These are phyloP conservation scores for Platycnemis pennipes DNA, from an alignment of 2,888 invertebrate species.

Conservation along the genomic window DNA sequence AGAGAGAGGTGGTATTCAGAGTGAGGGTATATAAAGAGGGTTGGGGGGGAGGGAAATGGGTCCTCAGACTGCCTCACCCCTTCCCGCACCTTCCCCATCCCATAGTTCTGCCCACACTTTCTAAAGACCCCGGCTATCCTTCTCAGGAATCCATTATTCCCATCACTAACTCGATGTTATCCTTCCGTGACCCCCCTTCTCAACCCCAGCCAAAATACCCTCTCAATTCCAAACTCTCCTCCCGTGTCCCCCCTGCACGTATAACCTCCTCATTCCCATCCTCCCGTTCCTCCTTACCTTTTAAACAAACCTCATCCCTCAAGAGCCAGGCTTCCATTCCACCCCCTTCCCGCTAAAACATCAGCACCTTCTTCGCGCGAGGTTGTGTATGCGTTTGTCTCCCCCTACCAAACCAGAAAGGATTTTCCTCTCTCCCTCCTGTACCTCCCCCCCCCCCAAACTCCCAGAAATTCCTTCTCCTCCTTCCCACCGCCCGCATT, in stretches of 20 bases:
- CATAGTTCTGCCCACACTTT: not conserved
- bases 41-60: not conserved
- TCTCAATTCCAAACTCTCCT: not conserved
- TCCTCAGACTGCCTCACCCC: not conserved
- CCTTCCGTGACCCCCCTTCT: slow-evolving; percentile 9
- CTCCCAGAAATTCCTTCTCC: not conserved
- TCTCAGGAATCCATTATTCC: slow-evolving; percentile 44
- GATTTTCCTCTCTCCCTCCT: no score
- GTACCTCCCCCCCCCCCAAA: not conserved
- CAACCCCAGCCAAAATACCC: not conserved
- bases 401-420: no score
- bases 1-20: not conserved
- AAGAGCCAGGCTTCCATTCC: not conserved
- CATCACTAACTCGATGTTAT: slow-evolving; percentile 28
- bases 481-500: not conserved
- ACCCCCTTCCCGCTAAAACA: not conserved
- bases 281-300: not conserved
- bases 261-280: not conserved
- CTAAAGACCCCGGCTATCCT: not conserved
- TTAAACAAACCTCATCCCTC: slow-evolving; percentile 1
- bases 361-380: not conserved
- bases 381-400: not conserved
- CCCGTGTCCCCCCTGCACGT: not conserved
- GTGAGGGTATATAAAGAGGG: not conserved
- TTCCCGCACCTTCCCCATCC: not conserved